phyloP scores from a whole-genome alignment of 2,797 vertebrate species.

The Urocyon cinereoargenteus region DNA sequence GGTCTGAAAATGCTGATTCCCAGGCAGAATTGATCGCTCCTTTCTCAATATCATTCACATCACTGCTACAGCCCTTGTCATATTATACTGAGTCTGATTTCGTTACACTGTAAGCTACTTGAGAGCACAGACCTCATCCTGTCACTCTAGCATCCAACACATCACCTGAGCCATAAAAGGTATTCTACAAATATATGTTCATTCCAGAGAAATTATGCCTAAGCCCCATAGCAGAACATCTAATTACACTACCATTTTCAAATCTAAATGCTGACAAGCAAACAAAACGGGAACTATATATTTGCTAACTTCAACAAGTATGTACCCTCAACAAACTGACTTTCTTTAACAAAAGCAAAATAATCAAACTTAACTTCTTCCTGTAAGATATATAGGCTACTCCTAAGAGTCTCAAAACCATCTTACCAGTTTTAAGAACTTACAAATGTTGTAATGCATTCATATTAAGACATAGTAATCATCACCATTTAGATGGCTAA shows the following conservation, averaged over 20 bases:
- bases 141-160: conserved; percentile 14
- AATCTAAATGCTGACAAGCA: conserved; percentile 48
- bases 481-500: conserved; percentile 46
- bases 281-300: neutral
- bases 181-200: conserved; percentile 59
- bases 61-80: neutral
- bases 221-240: conserved; percentile 27
- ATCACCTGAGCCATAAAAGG: neutral
- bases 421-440: neutral
- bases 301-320: conserved; percentile 1
- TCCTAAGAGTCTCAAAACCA: conserved; percentile 21
- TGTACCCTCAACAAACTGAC: neutral
- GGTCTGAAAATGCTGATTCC: conserved; percentile 6
- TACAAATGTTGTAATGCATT: neutral
- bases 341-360: neutral
- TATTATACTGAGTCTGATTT: neutral
- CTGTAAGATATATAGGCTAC: neutral
- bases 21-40: neutral
- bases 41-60: conserved; percentile 21
- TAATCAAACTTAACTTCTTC: neutral
- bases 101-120: neutral
- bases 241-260: conserved; percentile 47
- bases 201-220: conserved; percentile 22
- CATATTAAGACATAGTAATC: conserved; percentile 40
- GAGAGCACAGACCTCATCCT: neutral